Conservation (phyloP, 2,797 vertebrate species). For the Artibeus lituratus region DNA sequence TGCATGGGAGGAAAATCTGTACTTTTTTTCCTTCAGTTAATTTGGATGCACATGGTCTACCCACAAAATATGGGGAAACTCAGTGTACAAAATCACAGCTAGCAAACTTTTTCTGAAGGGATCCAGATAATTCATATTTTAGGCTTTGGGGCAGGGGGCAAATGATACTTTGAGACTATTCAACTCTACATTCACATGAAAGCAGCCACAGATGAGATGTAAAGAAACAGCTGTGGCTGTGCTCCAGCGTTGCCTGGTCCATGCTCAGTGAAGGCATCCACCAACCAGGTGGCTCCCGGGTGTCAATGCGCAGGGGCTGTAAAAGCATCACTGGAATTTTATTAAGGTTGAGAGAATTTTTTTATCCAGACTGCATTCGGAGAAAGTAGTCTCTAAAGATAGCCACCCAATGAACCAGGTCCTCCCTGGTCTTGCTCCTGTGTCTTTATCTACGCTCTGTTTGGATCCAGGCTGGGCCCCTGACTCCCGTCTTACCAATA, state of each 20-base stretch:
- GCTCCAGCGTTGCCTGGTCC: background rate
- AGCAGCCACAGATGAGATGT: background rate
- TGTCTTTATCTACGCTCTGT: background rate
- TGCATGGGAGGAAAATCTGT: background rate
- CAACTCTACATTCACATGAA: background rate
- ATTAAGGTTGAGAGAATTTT: background rate
- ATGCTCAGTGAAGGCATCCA: background rate
- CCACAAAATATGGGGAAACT: background rate
- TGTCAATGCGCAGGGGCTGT: background rate
- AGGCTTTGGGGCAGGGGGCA: background rate
- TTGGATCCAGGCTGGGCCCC: background rate
- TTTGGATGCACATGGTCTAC: background rate
- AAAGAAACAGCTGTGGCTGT: background rate
- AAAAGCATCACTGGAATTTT: background rate
- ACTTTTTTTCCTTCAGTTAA: background rate
- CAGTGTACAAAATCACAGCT: background rate
- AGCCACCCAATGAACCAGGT: background rate
- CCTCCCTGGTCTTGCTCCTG: background rate
- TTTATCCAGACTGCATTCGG: background rate
- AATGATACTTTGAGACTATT: background rate
- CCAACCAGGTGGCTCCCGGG: background rate
- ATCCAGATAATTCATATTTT: background rate
- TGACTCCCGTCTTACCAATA: background rate
- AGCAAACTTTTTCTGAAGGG: background rate
- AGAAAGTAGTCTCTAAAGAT: background rate